These are phyloP conservation scores for Rotaria sp. DNA, from an alignment of 2,888 invertebrate genomes.

Conservation along the genomic window DNA sequence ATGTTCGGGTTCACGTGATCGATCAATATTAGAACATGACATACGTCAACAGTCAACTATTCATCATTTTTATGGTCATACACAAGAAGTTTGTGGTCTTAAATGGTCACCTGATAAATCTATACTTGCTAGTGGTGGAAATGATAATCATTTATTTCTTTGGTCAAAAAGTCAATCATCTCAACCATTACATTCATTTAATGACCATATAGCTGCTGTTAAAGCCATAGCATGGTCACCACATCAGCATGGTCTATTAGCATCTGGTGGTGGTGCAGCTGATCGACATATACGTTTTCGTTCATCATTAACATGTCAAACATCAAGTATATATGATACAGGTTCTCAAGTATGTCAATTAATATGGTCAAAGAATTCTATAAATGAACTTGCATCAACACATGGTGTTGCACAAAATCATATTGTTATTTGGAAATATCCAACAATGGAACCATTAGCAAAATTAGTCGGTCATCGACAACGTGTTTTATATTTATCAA, in stretches of 20 bases:
- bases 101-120: constrained; percentile 91
- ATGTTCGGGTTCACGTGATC: constrained; percentile 73
- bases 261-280: constrained; percentile 90
- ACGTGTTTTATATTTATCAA: constrained; percentile 77
- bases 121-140: constrained; percentile 88
- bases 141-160: constrained; percentile 86
- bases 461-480: constrained; percentile 67
- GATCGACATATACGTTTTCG: constrained; percentile 68
- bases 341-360: constrained; percentile 87
- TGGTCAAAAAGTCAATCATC: constrained; percentile 61
- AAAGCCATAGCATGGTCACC: constrained; percentile 97
- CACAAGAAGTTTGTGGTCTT: constrained; percentile 72
- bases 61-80: constrained; percentile 66
- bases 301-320: constrained; percentile 66
- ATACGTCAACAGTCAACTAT: constrained; percentile 79
- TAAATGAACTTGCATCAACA: constrained; percentile 80
- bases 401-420: constrained; percentile 94
- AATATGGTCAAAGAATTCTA: constrained; percentile 80
- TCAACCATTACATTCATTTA: constrained; percentile 34
- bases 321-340: constrained; percentile 75
- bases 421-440: constrained; percentile 92
- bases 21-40: constrained; percentile 85
- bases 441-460: constrained; percentile 69
- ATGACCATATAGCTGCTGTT: constrained; percentile 74
- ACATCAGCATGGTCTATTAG: constrained; percentile 79